phyloP scores from a whole-genome alignment of 2,113 vertebrate species.

The Salvelinus sp. region DNA sequence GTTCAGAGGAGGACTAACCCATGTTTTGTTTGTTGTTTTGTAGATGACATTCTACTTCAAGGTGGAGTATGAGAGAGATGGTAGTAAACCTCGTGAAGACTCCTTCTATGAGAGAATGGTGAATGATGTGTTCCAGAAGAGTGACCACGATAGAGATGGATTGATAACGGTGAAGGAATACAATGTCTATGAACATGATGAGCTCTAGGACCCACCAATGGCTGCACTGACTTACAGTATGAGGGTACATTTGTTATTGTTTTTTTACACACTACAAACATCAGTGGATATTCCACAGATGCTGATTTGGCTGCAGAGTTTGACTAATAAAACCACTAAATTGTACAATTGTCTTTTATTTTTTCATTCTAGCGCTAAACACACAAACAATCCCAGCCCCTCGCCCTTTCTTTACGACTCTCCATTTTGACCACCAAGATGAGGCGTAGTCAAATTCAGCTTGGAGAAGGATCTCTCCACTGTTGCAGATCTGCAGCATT shows the following conservation, averaged over 20 bases:
- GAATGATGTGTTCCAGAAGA: slow-evolving; percentile 88
- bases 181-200: slow-evolving; percentile 90
- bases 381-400: too few relatives aligned
- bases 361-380: too few relatives aligned
- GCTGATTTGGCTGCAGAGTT: slow-evolving; percentile 19
- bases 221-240: neutral
- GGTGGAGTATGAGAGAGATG: slow-evolving; percentile 83
- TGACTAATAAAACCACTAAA: slow-evolving; percentile 4
- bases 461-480: too few relatives aligned
- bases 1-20: neutral
- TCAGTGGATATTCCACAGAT: neutral
- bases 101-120: slow-evolving; percentile 83
- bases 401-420: too few relatives aligned
- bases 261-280: neutral
- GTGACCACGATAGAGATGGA: slow-evolving; percentile 84
- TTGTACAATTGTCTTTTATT: too few relatives aligned
- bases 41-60: slow-evolving; percentile 87
- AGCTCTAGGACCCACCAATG: slow-evolving; percentile 75
- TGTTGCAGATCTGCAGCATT: too few relatives aligned
- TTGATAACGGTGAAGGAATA: slow-evolving; percentile 90
- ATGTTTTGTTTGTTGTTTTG: slow-evolving; percentile 14
- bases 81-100: slow-evolving; percentile 74
- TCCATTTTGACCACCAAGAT: too few relatives aligned
- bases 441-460: too few relatives aligned
- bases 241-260: neutral